Base-by-base conservation (phyloP, 2,888 invertebrate genomes). In the Rotaria magnacalcarata region DNA sequence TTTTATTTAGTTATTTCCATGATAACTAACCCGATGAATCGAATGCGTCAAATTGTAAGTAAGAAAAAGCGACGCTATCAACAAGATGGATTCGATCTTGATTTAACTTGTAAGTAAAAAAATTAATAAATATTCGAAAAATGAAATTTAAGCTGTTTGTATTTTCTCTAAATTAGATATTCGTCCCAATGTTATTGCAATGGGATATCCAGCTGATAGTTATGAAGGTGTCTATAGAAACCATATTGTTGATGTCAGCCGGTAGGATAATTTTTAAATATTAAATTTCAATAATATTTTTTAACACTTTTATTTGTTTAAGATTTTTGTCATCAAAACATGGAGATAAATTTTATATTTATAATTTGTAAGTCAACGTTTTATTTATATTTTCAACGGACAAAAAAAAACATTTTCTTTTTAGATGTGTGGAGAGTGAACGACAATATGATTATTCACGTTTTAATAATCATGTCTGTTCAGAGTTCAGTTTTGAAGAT, bases 201-300 rank as follows among this genome's bases (percentile, higher is more conserved):
- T 86, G 86, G 86, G 86, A 11, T 86, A 85, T 86, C 86, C 86
- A 41, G 84, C 80, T n/a, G 85, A 86, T 54, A 86, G 56, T 60
- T 80, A 80, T 47, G 80, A 80, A 80, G 47, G 80, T 47, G 80
- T 80, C n/a, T 80, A 80, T 80, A 43, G 80, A n/a, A 80, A 80
- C n/a, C n/a, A 80, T 80, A 80, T 80, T 80, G 80, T 0, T 43
- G 80, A 80, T 80, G 80, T 80, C 24, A 80, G 80, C 14, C 43
- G 80, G 80, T 80, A 47, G n/a, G n/a, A n/a, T 11, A 11, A 47
- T 52, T 52, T 52, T 52, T 52, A 16, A 34, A 16, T 52, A 52
- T 14, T 52, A 52, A 16, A 16, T 52, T 52, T 16, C 14, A 52
- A 52, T 11, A 52, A 52, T 16, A 52, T 52, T 4, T 16, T 67